Evolutionary conservation across 2,797 vertebrate genomes (phyloP).

Genomic region (Scolopax bukidnonensis): DNA sequence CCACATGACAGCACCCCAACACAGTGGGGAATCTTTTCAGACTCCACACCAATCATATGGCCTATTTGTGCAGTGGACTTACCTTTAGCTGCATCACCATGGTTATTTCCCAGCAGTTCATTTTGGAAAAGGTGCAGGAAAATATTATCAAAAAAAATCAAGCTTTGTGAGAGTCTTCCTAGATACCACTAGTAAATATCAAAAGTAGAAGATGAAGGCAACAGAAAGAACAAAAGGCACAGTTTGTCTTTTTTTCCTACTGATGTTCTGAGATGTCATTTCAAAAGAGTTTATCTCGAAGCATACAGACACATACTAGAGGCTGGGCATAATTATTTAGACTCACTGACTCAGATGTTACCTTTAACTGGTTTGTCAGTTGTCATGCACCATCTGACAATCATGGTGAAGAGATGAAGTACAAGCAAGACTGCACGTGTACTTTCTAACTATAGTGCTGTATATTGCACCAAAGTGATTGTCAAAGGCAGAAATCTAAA

Average conservation of each 20-base stretch:
- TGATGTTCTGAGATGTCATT: not conserved
- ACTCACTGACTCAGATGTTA: slow-evolving; percentile 31
- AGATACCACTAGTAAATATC: not conserved
- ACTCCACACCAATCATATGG: not conserved
- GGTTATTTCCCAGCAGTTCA: not conserved
- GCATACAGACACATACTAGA: not conserved
- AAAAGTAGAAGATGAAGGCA: slow-evolving; percentile 6
- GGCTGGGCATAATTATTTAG: not conserved
- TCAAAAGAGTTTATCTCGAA: not conserved
- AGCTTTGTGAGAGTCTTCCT: not conserved
- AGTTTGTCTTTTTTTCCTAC: not conserved
- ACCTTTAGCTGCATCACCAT: not conserved
- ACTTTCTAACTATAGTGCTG: not conserved
- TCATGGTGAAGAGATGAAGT: not conserved
- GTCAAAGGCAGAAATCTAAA: not conserved
- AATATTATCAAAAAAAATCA: not conserved
- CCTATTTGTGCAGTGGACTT: not conserved
- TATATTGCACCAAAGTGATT: not conserved
- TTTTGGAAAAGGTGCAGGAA: not conserved
- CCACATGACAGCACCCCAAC: not conserved
- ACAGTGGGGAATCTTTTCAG: not conserved
- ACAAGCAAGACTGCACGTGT: not conserved
- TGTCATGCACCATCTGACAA: slow-evolving; percentile 7
- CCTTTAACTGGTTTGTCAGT: slow-evolving; percentile 42
- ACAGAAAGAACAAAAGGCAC: not conserved